Conservation (phyloP, 2,113 vertebrate species). For the Microtus montanus region DNA sequence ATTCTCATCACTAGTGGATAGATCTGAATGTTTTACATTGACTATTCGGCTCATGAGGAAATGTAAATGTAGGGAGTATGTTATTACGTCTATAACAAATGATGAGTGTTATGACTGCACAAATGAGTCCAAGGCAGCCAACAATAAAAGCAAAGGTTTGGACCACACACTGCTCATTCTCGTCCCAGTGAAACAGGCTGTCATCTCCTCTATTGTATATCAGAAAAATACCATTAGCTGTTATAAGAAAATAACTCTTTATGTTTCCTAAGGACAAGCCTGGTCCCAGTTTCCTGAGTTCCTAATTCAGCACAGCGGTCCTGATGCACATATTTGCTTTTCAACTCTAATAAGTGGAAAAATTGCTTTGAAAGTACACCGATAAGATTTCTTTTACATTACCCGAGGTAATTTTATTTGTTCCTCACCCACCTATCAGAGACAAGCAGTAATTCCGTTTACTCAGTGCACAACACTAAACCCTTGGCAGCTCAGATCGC, state of each 20-base stretch:
- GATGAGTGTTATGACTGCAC: not conserved
- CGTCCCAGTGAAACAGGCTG: not conserved
- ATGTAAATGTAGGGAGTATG: not conserved
- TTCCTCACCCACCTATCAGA: constrained; percentile 23
- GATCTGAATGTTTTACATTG: not conserved
- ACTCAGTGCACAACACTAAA: constrained; percentile 3
- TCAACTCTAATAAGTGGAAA: not conserved
- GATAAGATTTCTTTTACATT: not conserved
- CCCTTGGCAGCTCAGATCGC: not conserved
- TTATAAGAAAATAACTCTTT: constrained; percentile 41
- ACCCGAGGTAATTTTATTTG: constrained; percentile 33
- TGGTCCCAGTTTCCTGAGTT: constrained; percentile 24
- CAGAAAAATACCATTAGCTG: constrained; percentile 1
- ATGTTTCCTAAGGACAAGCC: constrained; percentile 21
- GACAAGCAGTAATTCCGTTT: constrained; percentile 30
- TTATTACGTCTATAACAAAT: not conserved
- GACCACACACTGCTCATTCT: not conserved
- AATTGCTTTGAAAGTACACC: not conserved
- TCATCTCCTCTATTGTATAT: not conserved
- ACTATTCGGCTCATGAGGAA: constrained; percentile 17
- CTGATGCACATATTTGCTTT: not conserved
- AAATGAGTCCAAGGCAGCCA: not conserved
- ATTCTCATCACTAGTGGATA: not conserved
- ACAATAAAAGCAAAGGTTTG: not conserved
- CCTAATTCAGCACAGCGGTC: constrained; percentile 27